Base-by-base conservation (phyloP, 2,888 invertebrate genomes). In the Drosophila phalerata region DNA sequence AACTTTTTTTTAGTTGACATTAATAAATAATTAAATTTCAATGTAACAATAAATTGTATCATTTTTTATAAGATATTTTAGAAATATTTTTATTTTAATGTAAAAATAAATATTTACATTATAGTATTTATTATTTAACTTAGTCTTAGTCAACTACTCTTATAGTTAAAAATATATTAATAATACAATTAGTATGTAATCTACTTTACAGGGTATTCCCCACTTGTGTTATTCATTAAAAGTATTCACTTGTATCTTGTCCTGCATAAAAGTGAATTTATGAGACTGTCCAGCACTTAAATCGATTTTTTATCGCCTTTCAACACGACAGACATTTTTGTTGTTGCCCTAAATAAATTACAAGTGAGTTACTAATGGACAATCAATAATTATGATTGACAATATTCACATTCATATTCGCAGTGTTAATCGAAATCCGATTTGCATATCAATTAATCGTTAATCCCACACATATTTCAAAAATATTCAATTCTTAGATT, bases 371-470 rank as follows among this genome's bases (percentile, higher is more conserved):
- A 49, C 70, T 78, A 84, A 84, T 84, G 73, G 76, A 84, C 85
- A 86, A 88, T 88, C 84, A 81, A 84, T 88, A 84, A 86, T 84
- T 70, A 81, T 88, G 81, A 88, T 57, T 84, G 89, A 86, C 85
- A 88, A 70, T 55, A 45, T 64, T 58, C 17, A 28, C 51, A 34
- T 37, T 47, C 9, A n/a, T n/a, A n/a, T n/a, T n/a, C n/a, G n/a
- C n/a, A n/a, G 37, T 63, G 8, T 34, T 28, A 64, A 37, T 60
- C 15, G 13, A 32, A 37, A 69, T 53, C 13, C 8, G 25, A 68
- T 62, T 51, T 53, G 48, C 52, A 51, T 47, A 67, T 66, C 51
- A 67, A 77, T 71, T 79, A 69, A 69, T 62, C 79, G 60, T 69
- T 67, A 72, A 69, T 60, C 48, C 51, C 52, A 70, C 72, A 78